Percentiles rank a stretch among this genome's conserved stretches.
These are phyloP conservation scores for Rotaria macrura DNA, from an alignment of 2,888 invertebrate genomes.

Conservation along the genomic window DNA sequence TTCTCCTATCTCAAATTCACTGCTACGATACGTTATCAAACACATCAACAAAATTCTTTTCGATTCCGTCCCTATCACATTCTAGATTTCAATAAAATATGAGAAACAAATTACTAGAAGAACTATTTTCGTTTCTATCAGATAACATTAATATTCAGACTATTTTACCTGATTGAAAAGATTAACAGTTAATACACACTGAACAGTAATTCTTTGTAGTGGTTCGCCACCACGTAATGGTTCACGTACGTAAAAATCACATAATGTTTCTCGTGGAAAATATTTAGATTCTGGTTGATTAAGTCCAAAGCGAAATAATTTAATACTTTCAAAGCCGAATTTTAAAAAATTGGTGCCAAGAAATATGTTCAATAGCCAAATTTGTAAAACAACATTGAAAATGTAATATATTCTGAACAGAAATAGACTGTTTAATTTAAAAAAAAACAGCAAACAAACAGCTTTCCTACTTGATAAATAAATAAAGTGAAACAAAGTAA, in stretches of 20 bases:
- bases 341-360: background rate
- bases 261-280: slow-evolving; percentile 7
- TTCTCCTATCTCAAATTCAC: too few species aligned
- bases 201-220: slow-evolving; percentile 14
- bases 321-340: background rate
- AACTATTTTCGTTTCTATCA: too few species aligned
- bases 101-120: too few species aligned
- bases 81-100: too few species aligned
- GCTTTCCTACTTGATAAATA: background rate
- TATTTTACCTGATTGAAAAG: background rate
- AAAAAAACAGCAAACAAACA: background rate
- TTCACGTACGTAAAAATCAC: slow-evolving; percentile 14
- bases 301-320: background rate
- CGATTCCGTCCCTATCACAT: too few species aligned
- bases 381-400: background rate
- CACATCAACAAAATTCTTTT: too few species aligned
- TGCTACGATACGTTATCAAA: too few species aligned
- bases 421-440: background rate
- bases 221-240: background rate
- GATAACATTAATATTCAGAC: too few species aligned
- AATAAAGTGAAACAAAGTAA: background rate
- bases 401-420: background rate
- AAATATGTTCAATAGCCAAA: background rate
- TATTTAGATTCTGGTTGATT: slow-evolving; percentile 16
- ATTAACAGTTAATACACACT: slow-evolving; percentile 9